Percentiles rank a stretch among this genome's conserved stretches.
Conservation (phyloP, 2,888 invertebrate species). For the Orthosia gracilis region DNA sequence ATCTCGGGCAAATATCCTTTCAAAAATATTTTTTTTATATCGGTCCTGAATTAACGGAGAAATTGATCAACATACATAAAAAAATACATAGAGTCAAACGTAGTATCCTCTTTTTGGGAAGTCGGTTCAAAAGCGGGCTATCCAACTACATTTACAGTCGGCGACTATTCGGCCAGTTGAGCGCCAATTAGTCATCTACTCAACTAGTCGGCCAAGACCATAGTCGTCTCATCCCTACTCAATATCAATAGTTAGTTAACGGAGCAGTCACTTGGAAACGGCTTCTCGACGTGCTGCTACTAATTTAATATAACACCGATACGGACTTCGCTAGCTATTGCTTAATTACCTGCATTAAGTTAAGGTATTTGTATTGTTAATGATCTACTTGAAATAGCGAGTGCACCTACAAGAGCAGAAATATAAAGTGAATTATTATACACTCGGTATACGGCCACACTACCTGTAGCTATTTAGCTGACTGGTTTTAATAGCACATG, state of each 20-base stretch:
- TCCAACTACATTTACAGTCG: not conserved
- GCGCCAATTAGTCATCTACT: not conserved
- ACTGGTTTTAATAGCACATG: too few species aligned
- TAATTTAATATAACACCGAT: conserved; percentile 30
- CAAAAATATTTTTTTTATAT: too few species aligned
- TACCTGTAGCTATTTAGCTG: too few species aligned
- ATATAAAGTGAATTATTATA: too few species aligned
- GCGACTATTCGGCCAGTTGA: not conserved
- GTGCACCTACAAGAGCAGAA: not conserved
- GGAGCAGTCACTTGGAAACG: conserved; percentile 9
- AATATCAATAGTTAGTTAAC: conserved; percentile 42
- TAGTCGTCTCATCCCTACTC: not conserved
- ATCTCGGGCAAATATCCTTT: too few species aligned
- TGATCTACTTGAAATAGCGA: not conserved
- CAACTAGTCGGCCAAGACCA: too few species aligned
- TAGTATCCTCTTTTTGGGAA: too few species aligned
- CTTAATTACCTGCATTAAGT: conserved; percentile 1
- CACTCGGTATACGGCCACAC: too few species aligned
- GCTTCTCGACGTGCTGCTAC: conserved; percentile 9
- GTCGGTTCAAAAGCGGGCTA: not conserved
- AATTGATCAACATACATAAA: too few species aligned
- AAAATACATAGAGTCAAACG: too few species aligned
- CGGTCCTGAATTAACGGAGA: too few species aligned
- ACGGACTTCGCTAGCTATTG: not conserved
- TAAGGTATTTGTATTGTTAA: not conserved